These are phyloP conservation scores for Athalia circularis DNA, from an alignment of 2,888 invertebrate genomes.

Conservation along the genomic window DNA sequence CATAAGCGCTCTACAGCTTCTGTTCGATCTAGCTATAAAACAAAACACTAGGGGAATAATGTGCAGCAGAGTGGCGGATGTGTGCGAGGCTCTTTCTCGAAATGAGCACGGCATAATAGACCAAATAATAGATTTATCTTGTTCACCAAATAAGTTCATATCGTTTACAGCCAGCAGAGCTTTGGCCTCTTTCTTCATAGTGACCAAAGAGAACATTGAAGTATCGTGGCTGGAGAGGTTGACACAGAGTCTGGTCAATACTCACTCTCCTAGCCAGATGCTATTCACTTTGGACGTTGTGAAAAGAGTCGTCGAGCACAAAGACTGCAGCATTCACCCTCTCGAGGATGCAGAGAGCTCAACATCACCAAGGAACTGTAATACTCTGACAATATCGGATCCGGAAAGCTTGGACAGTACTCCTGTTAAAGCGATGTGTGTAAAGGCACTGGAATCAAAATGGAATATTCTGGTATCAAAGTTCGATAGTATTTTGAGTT, in stretches of 20 bases:
- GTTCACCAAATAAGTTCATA: slow-evolving; percentile 87
- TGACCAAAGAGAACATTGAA: slow-evolving; percentile 88
- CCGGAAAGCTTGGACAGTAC: slow-evolving; percentile 91
- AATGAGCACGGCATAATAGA: slow-evolving; percentile 90
- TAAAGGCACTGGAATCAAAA: slow-evolving; percentile 88
- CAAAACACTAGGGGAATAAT: slow-evolving; percentile 89
- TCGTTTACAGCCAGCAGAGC: slow-evolving; percentile 88
- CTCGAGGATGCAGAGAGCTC: slow-evolving; percentile 79
- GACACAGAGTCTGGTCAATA: slow-evolving; percentile 81
- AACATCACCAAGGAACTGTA: slow-evolving; percentile 74
- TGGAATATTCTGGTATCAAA: slow-evolving; percentile 86
- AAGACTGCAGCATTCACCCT: slow-evolving; percentile 87
- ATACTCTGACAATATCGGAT: slow-evolving; percentile 82
- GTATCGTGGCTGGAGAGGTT: slow-evolving; percentile 88
- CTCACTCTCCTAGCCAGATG: slow-evolving; percentile 80
- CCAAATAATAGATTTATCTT: slow-evolving; percentile 87
- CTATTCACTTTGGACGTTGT: slow-evolving; percentile 90
- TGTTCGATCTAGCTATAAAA: slow-evolving; percentile 90
- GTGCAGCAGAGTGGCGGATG: slow-evolving; percentile 87
- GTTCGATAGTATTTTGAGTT: slow-evolving; percentile 75
- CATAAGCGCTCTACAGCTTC: slow-evolving; percentile 87
- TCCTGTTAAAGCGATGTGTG: slow-evolving; percentile 89
- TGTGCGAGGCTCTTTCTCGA: slow-evolving; percentile 86
- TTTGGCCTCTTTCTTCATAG: slow-evolving; percentile 88
- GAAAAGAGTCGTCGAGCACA: slow-evolving; percentile 92